Evolutionary conservation across 2,797 vertebrate genomes (phyloP), one percentile per base, ranked within the genome.

Genomic region (Ataeniobius toweri): DNA sequence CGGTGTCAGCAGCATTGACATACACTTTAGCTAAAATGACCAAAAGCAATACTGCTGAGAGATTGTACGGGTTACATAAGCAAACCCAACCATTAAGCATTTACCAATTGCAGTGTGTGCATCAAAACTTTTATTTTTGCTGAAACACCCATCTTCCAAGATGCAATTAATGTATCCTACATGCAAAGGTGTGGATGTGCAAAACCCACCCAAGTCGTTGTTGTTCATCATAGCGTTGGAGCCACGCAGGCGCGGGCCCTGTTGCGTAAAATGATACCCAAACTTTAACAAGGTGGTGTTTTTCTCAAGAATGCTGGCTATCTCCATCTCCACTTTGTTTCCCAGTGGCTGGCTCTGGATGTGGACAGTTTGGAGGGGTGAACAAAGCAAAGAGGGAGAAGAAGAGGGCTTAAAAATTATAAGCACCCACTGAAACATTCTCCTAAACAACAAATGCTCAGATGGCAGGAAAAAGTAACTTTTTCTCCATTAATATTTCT

Each of bases 261-360:
- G 98, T 94, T 99, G 98, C 73, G 98, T 99, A 89, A 99, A 99
- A 83, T 99, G 97, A 94, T 99, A 99, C 41, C 98, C 98, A 0
- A 99, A 99, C 92, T 97, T 99, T 89, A 99, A 87, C 76, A 99
- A 93, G 0, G 97, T 96, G 73, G 94, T 94, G 87, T 99, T 99
- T 89, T 97, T 98, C 94, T 99, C 98, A 94, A 99, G 87, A 96
- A 99, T 99, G 90, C 88, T 96, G n/a, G 97, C 98, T 0, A 99
- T 99, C 94, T 99, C 98, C 98, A 99, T 99, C 94, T 99, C 98
- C 71, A 99, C 98, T 85, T 98, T 98, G 95, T 99, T 99, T 85
- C 98, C 98, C 89, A 99, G 87, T 0, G 97, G 98, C 89, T 99
- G 98, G 89, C 98, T 99, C 98, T 99, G 93, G 76, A 82, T 1